Evolutionary conservation across 23 tunicate genomes (phyloP).

Genomic region (Trididemnum clinides): DNA sequence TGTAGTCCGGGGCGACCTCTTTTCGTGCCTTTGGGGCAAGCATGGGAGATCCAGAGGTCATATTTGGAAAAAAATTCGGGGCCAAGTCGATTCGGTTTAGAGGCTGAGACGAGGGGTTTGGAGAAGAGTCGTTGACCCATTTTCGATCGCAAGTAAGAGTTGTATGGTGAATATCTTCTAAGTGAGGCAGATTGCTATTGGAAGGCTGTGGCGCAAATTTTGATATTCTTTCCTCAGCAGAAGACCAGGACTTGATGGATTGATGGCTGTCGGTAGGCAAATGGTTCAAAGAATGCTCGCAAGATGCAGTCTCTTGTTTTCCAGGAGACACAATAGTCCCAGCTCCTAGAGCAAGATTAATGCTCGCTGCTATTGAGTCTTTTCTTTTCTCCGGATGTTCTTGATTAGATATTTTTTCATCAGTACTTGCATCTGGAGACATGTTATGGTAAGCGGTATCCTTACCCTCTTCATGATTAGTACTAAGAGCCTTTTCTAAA

Average conservation of each 20-base stretch:
- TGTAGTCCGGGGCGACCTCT: slow-evolving; percentile 76
- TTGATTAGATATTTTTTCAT: slow-evolving; percentile 41
- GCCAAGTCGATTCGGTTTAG: slow-evolving; percentile 72
- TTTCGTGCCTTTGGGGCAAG: slow-evolving; percentile 66
- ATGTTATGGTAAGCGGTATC: slow-evolving; percentile 33
- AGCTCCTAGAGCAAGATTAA: slow-evolving; percentile 35
- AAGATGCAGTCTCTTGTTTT: no score
- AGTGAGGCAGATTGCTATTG: neutral
- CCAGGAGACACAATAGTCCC: no score
- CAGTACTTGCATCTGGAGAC: slow-evolving; percentile 82
- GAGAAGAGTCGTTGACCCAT: slow-evolving; percentile 5
- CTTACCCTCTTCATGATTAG: slow-evolving; percentile 35
- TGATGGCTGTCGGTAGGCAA: no score
- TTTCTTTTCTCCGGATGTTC: neutral
- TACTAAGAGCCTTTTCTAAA: slow-evolving; percentile 70
- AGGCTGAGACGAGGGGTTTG: slow-evolving; percentile 41
- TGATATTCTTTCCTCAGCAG: no score
- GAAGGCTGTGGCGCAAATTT: neutral
- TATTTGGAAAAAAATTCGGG: slow-evolving; percentile 9
- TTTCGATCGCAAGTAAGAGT: neutral
- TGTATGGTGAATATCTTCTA: neutral
- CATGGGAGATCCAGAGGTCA: slow-evolving; percentile 58
- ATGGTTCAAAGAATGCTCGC: no score
- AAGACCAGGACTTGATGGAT: no score
- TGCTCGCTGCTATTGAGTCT: slow-evolving; percentile 42